Base-by-base conservation (phyloP, 2,113 vertebrate species). In the Circaetus cinerascens region DNA sequence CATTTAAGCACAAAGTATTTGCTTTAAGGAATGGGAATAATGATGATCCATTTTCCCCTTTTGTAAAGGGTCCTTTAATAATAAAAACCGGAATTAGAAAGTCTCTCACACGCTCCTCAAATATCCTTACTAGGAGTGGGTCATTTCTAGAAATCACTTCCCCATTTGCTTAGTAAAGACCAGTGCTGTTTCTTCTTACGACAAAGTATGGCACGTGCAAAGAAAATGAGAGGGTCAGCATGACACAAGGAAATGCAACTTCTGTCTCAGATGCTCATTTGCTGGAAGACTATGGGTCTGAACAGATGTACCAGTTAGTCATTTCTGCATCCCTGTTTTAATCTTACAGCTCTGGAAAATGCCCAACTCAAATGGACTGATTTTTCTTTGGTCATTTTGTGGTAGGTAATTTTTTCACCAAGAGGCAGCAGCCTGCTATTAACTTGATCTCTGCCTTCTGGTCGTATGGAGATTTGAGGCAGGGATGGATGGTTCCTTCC, bases 191-290 rank as follows among this genome's bases (percentile, higher is more conserved):
- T 71, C 74, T 66, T 32, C 36, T 57, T 51, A 53, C 15, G 55
- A 43, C 15, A 48, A 90, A 53, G 29, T 27, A 71, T 0, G 5
- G 46, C 53, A 72, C 0, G 0, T 36, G 27, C 17, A 63, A 80
- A 63, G 38, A 77, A 72, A 86, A 77, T 2, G 3, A 77, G 90
- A 79, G 2, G 1, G 78, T n/a, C 46, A 45, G 36, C 46, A 72
- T 0, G 13, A 82, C 62, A 68, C 11, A 50, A 51, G 25, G 64
- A 96, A 76, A 64, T 53, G 27, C 48, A n/a, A 22, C 64, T 75
- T 68, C 43, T 94, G 30, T 26, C 71, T 90, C 62, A 75, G 51
- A 41, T 64, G 80, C 48, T 75, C 36, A 29, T 67, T 90, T 87
- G 60, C 27, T 75, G 46, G 34, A 75, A 91, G 40, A 66, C 50